These are phyloP conservation scores for Spermophilus dauricus DNA, from an alignment of 2,113 vertebrate species.

Conservation along the genomic window DNA sequence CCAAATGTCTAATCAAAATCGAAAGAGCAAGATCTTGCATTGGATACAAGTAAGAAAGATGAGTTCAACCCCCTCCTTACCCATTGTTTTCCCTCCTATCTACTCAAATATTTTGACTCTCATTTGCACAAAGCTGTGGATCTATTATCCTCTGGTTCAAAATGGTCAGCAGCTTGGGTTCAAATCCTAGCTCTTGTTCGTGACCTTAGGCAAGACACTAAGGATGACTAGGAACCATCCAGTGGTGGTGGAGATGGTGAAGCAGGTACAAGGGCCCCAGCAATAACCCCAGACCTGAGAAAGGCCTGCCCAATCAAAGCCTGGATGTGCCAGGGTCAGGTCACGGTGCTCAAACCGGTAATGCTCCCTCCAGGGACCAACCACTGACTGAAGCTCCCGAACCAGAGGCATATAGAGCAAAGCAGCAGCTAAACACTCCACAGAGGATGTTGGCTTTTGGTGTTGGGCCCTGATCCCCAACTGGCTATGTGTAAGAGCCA, in stretches of 20 bases:
- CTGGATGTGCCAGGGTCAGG: background rate
- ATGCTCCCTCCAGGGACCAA: background rate
- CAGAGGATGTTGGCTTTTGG: background rate
- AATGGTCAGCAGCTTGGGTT: background rate
- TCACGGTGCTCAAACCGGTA: background rate
- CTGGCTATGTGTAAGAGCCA: background rate
- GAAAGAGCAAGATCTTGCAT: background rate
- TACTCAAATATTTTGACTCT: background rate
- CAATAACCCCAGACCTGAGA: rapidly evolving
- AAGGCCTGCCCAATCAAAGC: background rate
- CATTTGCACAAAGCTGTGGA: background rate
- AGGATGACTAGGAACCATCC: background rate
- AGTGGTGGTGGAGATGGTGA: background rate
- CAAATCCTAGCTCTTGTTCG: background rate
- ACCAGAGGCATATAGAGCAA: background rate
- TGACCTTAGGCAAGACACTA: background rate
- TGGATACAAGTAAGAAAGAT: background rate
- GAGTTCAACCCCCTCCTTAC: background rate
- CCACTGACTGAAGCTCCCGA: background rate
- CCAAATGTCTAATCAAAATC: constrained; percentile 18
- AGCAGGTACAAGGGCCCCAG: background rate
- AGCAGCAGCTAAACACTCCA: background rate
- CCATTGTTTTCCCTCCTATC: background rate
- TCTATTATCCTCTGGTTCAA: background rate
- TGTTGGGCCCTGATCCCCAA: background rate